phyloP scores from a whole-genome alignment of 2,113 vertebrate species.

The Clarias batrachus region DNA sequence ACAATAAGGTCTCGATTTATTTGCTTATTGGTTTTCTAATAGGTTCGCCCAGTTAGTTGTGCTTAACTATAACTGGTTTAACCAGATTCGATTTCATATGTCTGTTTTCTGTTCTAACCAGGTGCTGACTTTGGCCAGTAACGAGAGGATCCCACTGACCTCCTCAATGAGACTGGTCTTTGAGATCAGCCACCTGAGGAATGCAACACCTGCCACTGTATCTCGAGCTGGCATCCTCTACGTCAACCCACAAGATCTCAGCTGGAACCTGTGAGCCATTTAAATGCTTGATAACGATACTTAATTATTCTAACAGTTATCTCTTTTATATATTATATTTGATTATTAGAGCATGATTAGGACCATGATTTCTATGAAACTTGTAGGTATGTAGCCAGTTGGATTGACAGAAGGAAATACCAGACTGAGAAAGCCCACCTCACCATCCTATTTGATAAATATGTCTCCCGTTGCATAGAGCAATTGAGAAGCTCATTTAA shows the following conservation, averaged over 20 bases:
- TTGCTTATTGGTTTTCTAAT: not conserved
- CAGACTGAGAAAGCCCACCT: conserved; percentile 77
- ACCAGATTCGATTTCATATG: not conserved
- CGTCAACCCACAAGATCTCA: conserved; percentile 75
- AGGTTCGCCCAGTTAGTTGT: not conserved
- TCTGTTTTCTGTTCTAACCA: conserved; percentile 43
- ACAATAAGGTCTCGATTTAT: conserved; percentile 76
- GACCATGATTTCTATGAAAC: not conserved
- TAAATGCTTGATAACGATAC: not conserved
- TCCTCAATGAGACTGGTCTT: conserved; percentile 74
- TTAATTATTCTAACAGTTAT: not conserved
- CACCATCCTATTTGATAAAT: conserved; percentile 74
- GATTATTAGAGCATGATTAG: not conserved
- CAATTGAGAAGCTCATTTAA: conserved; percentile 75
- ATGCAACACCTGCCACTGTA: conserved; percentile 72
- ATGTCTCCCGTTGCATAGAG: conserved; percentile 73
- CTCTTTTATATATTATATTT: not conserved
- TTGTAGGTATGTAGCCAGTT: conserved; percentile 71
- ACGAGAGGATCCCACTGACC: conserved; percentile 72
- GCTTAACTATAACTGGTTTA: not conserved
- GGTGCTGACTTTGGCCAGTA: conserved; percentile 75
- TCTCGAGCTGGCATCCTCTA: conserved; percentile 72
- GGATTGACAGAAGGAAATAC: conserved; percentile 70
- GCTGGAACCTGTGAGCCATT: conserved; percentile 73
- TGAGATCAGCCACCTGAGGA: conserved; percentile 74